Evolutionary conservation across 1,140 invertebrate species (phyloP).

Genomic region (Neodiprion virginianus): DNA sequence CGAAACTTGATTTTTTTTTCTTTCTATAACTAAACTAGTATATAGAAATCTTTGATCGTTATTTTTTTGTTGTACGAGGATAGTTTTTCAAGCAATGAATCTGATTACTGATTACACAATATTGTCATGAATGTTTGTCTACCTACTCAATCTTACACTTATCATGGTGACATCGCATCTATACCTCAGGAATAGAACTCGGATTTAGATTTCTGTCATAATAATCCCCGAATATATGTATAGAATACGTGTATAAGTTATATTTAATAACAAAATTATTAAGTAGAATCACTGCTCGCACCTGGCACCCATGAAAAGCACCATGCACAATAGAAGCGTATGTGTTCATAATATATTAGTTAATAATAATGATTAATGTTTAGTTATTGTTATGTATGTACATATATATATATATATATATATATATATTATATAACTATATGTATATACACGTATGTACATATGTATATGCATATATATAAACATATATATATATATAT

Average conservation of each 20-base stretch:
- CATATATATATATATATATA: slow-evolving; percentile 35
- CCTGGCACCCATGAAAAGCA: slow-evolving; percentile 32
- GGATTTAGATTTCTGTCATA: neutral
- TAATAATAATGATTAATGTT: slow-evolving; percentile 12
- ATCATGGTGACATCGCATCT: too few species aligned
- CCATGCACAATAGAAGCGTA: slow-evolving; percentile 44
- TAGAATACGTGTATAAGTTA: slow-evolving; percentile 4
- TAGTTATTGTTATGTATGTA: neutral
- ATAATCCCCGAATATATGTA: neutral
- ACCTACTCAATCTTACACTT: neutral
- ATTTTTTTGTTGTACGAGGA: neutral
- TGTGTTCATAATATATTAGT: slow-evolving; percentile 29
- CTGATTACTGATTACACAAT: slow-evolving; percentile 25
- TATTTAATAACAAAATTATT: slow-evolving; percentile 23
- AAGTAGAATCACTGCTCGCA: slow-evolving; percentile 30
- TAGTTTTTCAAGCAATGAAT: neutral
- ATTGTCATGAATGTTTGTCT: slow-evolving; percentile 40
- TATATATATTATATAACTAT: slow-evolving; percentile 35
- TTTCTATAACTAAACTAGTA: too few species aligned
- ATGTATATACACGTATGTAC: slow-evolving; percentile 39
- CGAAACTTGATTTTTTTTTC: too few species aligned
- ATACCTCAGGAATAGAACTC: too few species aligned
- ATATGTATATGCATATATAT: slow-evolving; percentile 22
- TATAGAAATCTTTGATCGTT: neutral
- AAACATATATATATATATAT: slow-evolving; percentile 33